Evolutionary conservation across 2,888 invertebrate genomes (phyloP), one percentile per base, ranked within the genome.

Genomic region (Hydraecia micacea): DNA sequence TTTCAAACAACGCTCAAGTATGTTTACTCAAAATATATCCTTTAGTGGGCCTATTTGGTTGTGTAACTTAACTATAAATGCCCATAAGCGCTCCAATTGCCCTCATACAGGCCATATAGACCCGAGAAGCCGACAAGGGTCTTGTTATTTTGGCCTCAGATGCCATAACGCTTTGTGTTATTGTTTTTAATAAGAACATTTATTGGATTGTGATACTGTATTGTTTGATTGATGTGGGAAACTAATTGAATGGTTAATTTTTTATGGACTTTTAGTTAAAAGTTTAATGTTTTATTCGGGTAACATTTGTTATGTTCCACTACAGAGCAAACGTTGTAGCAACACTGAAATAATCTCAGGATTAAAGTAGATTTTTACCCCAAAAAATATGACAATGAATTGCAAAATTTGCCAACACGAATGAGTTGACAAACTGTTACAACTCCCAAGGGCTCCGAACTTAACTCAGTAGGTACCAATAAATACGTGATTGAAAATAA

Each of bases 21-120:
- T 95, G 95, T 96, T 96, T 96, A 95, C 95, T 95, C 93, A 94
- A 95, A 96, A 95, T 93, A 95, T 92, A 94, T 94, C 93, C 93
- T 94, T 94, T 92, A 93, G 88, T 91, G 92, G 88, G 88, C 87
- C 91, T 91, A 85, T 88, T 92, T 91, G 90, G 93, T 92, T 93
- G 93, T 92, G 92, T 91, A 91, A 88, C 80, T 88, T 91, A 81
- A 89, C 91, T 93, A 93, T 94, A 93, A 94, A 94, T 93, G 92
- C 90, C 91, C 91, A 91, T 93, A 93, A 92, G 89, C 90, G 91
- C 90, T 91, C 89, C 92, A 95, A 94, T 95, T 94, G 93, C 92
- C 92, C 90, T 93, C 91, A 91, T 91, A 91, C 90, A 90, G 89
- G 81, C 89, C 81, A 84, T 89, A 88, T 87, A 87, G 87, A 77